Evolutionary conservation across 2,888 invertebrate species (phyloP).

Genomic region (Ypsolopha scabrella): DNA sequence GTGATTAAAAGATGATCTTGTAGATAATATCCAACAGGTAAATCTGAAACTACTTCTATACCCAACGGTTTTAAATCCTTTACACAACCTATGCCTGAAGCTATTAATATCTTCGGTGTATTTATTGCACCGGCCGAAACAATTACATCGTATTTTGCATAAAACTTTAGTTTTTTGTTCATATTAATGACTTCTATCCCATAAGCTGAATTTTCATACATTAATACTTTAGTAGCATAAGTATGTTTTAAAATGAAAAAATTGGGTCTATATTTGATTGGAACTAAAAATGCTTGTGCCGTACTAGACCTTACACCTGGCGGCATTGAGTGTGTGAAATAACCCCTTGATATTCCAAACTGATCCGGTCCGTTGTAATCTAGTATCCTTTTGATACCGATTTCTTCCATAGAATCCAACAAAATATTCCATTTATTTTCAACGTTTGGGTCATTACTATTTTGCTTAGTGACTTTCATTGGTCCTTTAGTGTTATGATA

Average conservation of each 20-base stretch:
- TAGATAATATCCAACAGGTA: slow-evolving; percentile 8
- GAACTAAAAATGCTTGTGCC: slow-evolving; percentile 1
- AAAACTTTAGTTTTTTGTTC: background rate
- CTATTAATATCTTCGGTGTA: slow-evolving; percentile 7
- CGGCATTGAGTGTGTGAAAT: background rate
- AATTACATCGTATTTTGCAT: slow-evolving; percentile 6
- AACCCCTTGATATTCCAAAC: background rate
- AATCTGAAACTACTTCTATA: slow-evolving; percentile 5
- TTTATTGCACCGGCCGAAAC: slow-evolving; percentile 5
- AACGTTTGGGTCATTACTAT: background rate
- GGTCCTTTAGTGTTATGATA: slow-evolving; percentile 1
- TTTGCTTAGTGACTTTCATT: background rate
- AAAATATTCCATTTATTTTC: background rate
- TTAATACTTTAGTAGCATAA: slow-evolving; percentile 3
- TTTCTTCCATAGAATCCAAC: background rate
- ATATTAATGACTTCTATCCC: slow-evolving; percentile 2
- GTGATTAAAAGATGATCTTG: slow-evolving; percentile 8
- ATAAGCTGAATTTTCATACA: background rate
- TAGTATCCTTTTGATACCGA: background rate
- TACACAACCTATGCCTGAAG: slow-evolving; percentile 8
- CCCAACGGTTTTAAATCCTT: slow-evolving; percentile 1
- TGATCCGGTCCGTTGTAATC: slow-evolving; percentile 4
- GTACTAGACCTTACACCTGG: background rate
- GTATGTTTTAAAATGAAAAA: slow-evolving; percentile 4
- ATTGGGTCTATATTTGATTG: background rate